Conservation (phyloP, 2,113 vertebrate species). For the Cranoglanis bouderius region DNA sequence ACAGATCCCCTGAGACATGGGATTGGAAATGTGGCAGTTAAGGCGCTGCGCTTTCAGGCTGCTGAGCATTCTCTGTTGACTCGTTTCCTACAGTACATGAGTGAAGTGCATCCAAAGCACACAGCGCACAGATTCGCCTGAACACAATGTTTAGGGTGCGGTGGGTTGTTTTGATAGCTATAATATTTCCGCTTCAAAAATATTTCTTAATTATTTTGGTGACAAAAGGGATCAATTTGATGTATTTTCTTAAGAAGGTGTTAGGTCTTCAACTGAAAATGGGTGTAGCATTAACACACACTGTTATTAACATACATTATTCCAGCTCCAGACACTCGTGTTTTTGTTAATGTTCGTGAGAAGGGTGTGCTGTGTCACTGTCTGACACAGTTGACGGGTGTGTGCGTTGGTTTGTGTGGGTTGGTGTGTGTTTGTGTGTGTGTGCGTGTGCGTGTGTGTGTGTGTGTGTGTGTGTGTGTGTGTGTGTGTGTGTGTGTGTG, state of each 20-base stretch:
- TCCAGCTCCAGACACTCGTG: not conserved
- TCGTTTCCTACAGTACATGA: conserved; percentile 11
- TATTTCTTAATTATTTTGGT: not conserved
- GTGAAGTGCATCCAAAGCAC: conserved; percentile 25
- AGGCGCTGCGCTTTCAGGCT: conserved; percentile 11
- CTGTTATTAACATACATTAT: conserved; percentile 4
- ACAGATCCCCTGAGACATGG: conserved; percentile 24
- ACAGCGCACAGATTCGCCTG: conserved; percentile 6
- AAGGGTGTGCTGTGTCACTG: conserved; percentile 44
- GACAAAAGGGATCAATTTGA: not conserved
- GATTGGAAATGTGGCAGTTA: conserved; percentile 41
- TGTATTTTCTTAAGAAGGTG: not conserved
- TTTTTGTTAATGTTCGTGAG: conserved; percentile 33
- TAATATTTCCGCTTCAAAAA: not conserved
- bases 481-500: not conserved
- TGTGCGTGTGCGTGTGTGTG: conserved; percentile 7
- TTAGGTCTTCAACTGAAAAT: not conserved
- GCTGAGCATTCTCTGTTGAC: not conserved
- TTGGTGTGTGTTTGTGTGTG: not conserved
- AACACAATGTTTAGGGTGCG: not conserved
- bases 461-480: not conserved
- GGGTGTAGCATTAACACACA: not conserved
- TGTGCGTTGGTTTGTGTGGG: not conserved
- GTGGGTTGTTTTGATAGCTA: not conserved
- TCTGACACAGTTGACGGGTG: conserved; percentile 26